Base-by-base conservation (phyloP, 2,888 invertebrate species). In the Zygaena filipendulae region DNA sequence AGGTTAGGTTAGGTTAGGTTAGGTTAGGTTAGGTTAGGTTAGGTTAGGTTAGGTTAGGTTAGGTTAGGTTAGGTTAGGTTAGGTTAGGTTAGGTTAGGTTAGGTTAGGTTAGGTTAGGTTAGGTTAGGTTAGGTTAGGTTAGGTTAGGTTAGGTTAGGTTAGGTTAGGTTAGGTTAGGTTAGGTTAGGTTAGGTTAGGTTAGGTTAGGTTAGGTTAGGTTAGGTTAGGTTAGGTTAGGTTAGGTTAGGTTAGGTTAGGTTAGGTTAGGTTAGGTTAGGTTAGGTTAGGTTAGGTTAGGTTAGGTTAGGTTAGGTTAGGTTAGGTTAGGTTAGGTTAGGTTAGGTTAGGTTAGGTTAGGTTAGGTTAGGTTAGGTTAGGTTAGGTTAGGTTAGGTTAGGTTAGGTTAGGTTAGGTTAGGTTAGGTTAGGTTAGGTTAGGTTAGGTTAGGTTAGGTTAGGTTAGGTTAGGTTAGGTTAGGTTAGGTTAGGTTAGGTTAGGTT, bases 61-160 rank as follows among this genome's bases (percentile, higher is more conserved):
- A 47, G 54, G 54, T 54, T 49, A 49, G 54, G 52, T 52, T 47
- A 45, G 53, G 52, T 53, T 52, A 47, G 52, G 50, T 54, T 50
- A 48, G 52, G 51, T 54, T 49, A 47, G 50, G 45, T 52, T 50
- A 47, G 50, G 49, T 52, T 50, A 46, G 51, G 50, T 52, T 49
- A 47, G 49, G 52, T 43, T 50, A 42, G 46, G 49, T 50, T 48
- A 43, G 49, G 49, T 51, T 51, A 47, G 52, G 47, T 49, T 48
- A 47, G 49, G 43, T 43, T 43, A 40, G 40, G 39, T 39, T 39
- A 39, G 40, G 39, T 40, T 40, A 37, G 39, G 39, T 42, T 41
- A 41, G 42, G 40, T 42, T 41, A 38, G 41, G 41, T 40, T 43
- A 43, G 43, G 43, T 42, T 45, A 39, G 40, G 40, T 40, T 43